Percentiles rank a stretch among this genome's conserved stretches.
These are phyloP conservation scores for Manduca sexta DNA, from an alignment of 1,140 invertebrate species.

Conservation along the genomic window DNA sequence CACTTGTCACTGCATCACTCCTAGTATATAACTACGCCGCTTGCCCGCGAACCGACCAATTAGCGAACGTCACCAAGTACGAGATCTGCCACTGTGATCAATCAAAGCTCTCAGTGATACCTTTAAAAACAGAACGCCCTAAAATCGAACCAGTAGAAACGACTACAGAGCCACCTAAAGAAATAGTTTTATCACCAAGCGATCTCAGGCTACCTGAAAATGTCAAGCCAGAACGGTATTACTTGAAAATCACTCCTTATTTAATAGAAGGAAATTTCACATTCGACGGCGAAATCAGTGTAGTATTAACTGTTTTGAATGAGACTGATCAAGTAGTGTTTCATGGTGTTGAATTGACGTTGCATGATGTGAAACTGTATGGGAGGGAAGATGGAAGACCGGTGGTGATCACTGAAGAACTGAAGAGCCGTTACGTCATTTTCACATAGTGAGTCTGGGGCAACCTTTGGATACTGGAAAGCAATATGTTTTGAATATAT, in stretches of 20 bases:
- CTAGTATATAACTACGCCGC: too few relatives aligned
- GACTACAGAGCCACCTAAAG: too few relatives aligned
- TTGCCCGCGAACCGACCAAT: too few relatives aligned
- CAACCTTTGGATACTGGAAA: conserved; percentile 73
- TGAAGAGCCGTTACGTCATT: conserved; percentile 81
- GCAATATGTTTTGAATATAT: conserved; percentile 80
- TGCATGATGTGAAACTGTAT: conserved; percentile 73
- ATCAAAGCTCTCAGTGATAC: too few relatives aligned
- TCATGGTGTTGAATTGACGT: conserved; percentile 81
- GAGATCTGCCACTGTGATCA: too few relatives aligned
- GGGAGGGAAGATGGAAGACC: conserved; percentile 37
- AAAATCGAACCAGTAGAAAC: too few relatives aligned
- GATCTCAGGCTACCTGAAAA: conserved; percentile 79
- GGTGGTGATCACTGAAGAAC: conserved; percentile 48
- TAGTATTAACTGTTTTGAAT: conserved; percentile 78
- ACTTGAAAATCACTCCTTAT: conserved; percentile 80
- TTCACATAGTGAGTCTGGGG: conserved; percentile 80
- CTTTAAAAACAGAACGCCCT: too few relatives aligned
- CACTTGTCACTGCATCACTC: too few relatives aligned
- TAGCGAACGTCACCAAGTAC: too few relatives aligned
- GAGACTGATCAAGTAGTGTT: conserved; percentile 83
- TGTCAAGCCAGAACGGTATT: conserved; percentile 80
- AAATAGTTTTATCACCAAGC: too few relatives aligned
- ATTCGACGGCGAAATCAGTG: conserved; percentile 81
- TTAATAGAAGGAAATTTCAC: conserved; percentile 84